These are phyloP conservation scores for Syrrhaptes paradoxus DNA, from an alignment of 2,113 vertebrate species.

Conservation along the genomic window DNA sequence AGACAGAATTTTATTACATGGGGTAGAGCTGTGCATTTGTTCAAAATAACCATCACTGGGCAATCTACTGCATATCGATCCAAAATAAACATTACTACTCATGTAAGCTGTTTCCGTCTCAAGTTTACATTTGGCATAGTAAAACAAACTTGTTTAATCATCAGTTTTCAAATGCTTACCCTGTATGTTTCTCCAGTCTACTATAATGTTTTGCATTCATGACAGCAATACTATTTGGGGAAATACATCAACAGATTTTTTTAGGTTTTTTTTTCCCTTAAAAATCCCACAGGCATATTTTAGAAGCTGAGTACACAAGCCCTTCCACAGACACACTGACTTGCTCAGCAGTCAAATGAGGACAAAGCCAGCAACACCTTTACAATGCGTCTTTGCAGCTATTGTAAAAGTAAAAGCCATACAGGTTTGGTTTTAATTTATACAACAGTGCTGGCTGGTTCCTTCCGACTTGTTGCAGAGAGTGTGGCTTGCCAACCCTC, in stretches of 20 bases:
- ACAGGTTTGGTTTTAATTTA: neutral
- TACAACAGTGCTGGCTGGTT: neutral
- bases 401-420: neutral
- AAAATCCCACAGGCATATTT: neutral
- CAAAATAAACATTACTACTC: conserved; percentile 39
- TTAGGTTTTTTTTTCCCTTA: neutral
- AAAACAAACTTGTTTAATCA: conserved; percentile 43
- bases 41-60: conserved; percentile 50
- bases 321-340: neutral
- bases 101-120: conserved; percentile 22
- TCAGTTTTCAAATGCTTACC: conserved; percentile 4
- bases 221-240: neutral
- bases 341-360: neutral
- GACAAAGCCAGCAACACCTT: neutral
- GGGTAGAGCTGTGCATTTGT: conserved; percentile 3
- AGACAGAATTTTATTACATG: conserved; percentile 36
- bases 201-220: neutral
- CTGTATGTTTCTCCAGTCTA: neutral
- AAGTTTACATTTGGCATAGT: conserved; percentile 1
- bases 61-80: conserved; percentile 13
- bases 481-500: neutral
- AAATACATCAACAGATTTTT: neutral
- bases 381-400: neutral
- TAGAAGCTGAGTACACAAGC: neutral
- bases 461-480: neutral